Percentiles rank a stretch among this genome's conserved stretches.
Evolutionary conservation across 53 echinoderm and acorn worm species (phyloP).

Genomic region (Arbacia lixula): DNA sequence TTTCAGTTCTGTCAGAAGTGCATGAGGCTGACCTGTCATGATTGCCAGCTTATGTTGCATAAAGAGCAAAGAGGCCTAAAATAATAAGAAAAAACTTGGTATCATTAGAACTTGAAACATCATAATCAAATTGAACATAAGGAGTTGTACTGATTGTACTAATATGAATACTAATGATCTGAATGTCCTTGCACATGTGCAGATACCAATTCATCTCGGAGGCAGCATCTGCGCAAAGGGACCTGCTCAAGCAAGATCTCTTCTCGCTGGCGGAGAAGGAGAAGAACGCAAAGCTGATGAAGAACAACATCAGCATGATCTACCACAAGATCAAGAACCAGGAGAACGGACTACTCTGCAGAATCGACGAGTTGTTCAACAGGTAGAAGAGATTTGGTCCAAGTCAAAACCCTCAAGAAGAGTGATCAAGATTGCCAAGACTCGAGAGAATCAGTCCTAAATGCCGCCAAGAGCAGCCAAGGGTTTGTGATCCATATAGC

Average conservation of each 20-base stretch:
- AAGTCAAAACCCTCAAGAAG: no score
- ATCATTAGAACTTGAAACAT: no score
- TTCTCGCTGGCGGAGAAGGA: slow-evolving; percentile 66
- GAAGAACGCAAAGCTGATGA: slow-evolving; percentile 57
- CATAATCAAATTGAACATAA: no score
- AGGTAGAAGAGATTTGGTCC: slow-evolving; percentile 6
- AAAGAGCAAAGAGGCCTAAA: no score
- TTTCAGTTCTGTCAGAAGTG: slow-evolving; percentile 90
- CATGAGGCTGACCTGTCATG: slow-evolving; percentile 79
- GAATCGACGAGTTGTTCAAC: slow-evolving; percentile 13
- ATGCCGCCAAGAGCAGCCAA: no score
- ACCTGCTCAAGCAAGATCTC: slow-evolving; percentile 38
- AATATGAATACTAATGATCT: no score
- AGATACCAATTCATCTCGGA: slow-evolving; percentile 82
- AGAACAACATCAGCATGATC: slow-evolving; percentile 46
- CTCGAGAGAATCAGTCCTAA: no score
- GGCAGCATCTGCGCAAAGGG: slow-evolving; percentile 69
- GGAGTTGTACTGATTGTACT: no score
- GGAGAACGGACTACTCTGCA: neutral
- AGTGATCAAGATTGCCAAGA: no score
- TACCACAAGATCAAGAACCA: slow-evolving; percentile 22
- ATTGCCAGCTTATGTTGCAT: slow-evolving; percentile 79
- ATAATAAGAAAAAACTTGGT: no score
- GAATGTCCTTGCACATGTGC: no score
- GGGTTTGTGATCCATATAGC: no score